Conservation (phyloP, 2,797 vertebrate species). For the Cyprinodon diabolis region DNA sequence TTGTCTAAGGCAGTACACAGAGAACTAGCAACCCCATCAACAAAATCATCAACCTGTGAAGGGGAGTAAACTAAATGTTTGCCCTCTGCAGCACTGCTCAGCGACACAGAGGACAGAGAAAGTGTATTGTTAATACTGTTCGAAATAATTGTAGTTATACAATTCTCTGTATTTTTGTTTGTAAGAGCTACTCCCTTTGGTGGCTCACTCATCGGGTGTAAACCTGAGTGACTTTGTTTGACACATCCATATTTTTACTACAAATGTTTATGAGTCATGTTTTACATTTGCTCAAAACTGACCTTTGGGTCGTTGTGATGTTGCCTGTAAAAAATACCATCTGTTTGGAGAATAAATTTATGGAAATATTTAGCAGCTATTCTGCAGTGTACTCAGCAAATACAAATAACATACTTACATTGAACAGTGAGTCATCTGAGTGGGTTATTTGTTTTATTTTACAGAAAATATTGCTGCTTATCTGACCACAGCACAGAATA, state of each 20-base stretch:
- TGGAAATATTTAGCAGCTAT: constrained; percentile 10
- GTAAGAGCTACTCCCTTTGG: constrained; percentile 16
- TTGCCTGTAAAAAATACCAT: background rate
- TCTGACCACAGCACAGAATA: constrained; percentile 80
- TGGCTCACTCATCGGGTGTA: constrained; percentile 63
- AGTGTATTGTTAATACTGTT: background rate
- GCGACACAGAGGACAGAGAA: too few species aligned
- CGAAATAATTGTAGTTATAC: background rate
- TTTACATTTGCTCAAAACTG: background rate
- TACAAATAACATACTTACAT: constrained; percentile 21
- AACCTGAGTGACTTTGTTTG: constrained; percentile 77
- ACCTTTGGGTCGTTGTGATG: constrained; percentile 6
- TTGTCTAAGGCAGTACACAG: too few species aligned
- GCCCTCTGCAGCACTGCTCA: too few species aligned
- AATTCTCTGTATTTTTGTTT: background rate
- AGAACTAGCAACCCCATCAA: too few species aligned
- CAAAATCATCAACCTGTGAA: too few species aligned
- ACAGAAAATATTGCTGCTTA: constrained; percentile 30
- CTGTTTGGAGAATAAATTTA: background rate
- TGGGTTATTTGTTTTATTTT: constrained; percentile 1
- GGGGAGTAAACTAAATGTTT: too few species aligned
- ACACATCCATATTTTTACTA: constrained; percentile 84
- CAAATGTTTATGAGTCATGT: constrained; percentile 63
- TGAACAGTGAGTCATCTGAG: constrained; percentile 14
- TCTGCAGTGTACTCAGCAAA: background rate